Evolutionary conservation across 2,888 invertebrate species (phyloP), one percentile per base, ranked within the genome.

Genomic region (Liodrosophila aerea): DNA sequence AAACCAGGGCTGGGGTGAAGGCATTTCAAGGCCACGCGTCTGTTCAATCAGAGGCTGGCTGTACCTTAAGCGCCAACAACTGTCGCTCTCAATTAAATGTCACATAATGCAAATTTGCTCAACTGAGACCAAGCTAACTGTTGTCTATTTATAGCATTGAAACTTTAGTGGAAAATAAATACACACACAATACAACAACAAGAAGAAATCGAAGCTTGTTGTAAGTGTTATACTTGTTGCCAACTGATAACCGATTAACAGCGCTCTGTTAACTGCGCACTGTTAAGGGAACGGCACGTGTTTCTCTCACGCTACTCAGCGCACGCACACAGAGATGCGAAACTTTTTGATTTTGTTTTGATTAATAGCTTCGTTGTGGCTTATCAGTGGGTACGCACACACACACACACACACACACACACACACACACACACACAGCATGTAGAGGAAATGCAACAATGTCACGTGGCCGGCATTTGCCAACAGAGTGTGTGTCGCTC

Each of bases 331-430:
- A 66, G 29, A 4, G 34, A 43, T 13, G 44, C 40, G 49, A 13
- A 22, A 49, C 56, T 74, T 73, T 86, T 73, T 84, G 80, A 72
- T 73, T 86, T 87, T 86, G 86, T 86, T 86, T 87, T 86, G 87
- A 84, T 87, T 86, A 80, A 76, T 73, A 84, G 67, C 50, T 86
- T 85, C 87, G 87, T 75, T 70, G 73, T 49, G 64, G 56, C 77
- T 76, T 80, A 80, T 76, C 75, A 71, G 33, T 37, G 40, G 43
- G 30, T 30, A 50, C 41, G 39, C 63, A 57, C 47, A 47, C 41
- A 47, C 40, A 37, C 33, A 31, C 30, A 46, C 51, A 31, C 40
- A 34, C 40, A 43, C 51, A 44, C 60, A 57, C 29, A 18, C 34
- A 33, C 9, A 39, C 40, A 34, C 18, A 46, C 34, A 36, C 34